These are phyloP conservation scores for Latheticus oryzae DNA, from an alignment of 2,888 invertebrate genomes.

Conservation along the genomic window DNA sequence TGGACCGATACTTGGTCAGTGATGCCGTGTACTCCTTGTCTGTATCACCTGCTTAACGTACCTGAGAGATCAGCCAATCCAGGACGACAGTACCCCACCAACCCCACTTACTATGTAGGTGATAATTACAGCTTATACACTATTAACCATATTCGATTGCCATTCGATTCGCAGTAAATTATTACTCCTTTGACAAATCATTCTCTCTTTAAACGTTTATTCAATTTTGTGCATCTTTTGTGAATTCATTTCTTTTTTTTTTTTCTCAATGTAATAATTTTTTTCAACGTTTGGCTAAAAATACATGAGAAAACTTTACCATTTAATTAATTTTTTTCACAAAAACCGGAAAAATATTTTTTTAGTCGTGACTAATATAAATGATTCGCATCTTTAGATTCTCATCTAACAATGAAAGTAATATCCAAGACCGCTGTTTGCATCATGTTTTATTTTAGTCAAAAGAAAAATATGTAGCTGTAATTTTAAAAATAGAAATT, in stretches of 20 bases:
- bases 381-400: slow-evolving; percentile 19
- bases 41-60: slow-evolving; percentile 59
- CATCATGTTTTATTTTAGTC: too few species aligned
- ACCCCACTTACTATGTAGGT: slow-evolving; percentile 50
- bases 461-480: too few species aligned
- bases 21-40: slow-evolving; percentile 55
- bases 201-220: too few species aligned
- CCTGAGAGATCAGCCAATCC: slow-evolving; percentile 56
- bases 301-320: slow-evolving; percentile 10
- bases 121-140: slow-evolving; percentile 53
- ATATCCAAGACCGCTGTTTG: too few species aligned
- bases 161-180: too few species aligned
- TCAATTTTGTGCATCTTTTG: too few species aligned
- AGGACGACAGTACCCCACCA: slow-evolving; percentile 49
- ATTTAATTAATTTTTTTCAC: slow-evolving; percentile 25
- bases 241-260: too few species aligned
- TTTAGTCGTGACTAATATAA: slow-evolving; percentile 16
- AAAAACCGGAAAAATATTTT: slow-evolving; percentile 24
- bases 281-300: too few species aligned
- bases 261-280: too few species aligned
- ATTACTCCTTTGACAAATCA: background rate
- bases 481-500: too few species aligned
- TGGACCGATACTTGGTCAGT: slow-evolving; percentile 57
- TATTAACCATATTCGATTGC: slow-evolving; percentile 23
- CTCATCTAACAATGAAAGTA: too few species aligned